A percentile compares a stretch with the other conserved stretches of the same genome.
Conservation (phyloP, 2,113 vertebrate genomes). For the Eleginops maclovinus region DNA sequence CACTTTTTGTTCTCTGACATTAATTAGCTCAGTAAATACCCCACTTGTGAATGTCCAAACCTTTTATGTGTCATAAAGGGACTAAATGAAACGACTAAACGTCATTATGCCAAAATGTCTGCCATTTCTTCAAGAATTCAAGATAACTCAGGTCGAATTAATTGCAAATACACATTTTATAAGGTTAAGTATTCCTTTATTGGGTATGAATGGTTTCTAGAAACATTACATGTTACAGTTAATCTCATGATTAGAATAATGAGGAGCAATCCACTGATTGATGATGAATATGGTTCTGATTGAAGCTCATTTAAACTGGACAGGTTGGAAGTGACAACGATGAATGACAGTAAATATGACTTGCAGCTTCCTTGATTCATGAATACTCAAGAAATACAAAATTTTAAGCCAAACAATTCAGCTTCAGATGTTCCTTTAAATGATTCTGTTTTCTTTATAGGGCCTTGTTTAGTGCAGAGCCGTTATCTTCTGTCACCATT, state of each 20-base stretch:
- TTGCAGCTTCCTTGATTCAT: neutral
- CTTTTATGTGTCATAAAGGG: no score
- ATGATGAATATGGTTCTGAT: neutral
- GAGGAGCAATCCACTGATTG: neutral
- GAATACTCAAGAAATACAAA: neutral
- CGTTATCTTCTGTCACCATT: conserved; percentile 11
- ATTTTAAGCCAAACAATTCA: neutral
- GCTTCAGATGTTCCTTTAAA: neutral
- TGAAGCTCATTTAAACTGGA: neutral
- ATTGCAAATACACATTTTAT: no score
- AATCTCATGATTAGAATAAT: neutral
- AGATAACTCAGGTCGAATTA: no score
- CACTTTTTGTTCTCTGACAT: no score
- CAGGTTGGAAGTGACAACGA: neutral
- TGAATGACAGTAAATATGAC: neutral
- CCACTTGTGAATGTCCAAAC: no score
- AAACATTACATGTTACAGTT: neutral
- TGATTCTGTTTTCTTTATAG: neutral
- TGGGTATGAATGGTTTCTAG: neutral
- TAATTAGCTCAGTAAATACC: no score
- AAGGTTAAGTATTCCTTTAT: neutral
- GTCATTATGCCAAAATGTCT: no score
- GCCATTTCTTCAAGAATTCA: no score
- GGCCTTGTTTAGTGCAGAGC: neutral
- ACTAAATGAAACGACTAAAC: no score